Base-by-base conservation (phyloP, 2,888 invertebrate species). In the Torymus aiolomorphi region DNA sequence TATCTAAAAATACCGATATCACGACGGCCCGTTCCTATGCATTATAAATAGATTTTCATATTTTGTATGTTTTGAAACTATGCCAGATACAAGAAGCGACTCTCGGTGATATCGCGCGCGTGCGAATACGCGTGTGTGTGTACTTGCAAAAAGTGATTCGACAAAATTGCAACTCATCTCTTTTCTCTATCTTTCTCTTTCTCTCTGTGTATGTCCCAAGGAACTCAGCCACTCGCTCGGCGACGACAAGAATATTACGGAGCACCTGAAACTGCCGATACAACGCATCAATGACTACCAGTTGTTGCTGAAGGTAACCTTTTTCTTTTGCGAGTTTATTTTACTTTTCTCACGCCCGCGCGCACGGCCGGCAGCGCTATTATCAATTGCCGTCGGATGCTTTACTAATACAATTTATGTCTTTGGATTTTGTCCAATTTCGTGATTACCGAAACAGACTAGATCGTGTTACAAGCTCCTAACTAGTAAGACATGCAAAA, bases 221-320 rank as follows among this genome's bases (percentile, higher is more conserved):
- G 95, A 95, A 90, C 93, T 96, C 92, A 95, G 96, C 91, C 94
- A 95, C 88, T 94, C 94, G 89, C 94, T 96, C 88, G 94, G 95
- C 88, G 97, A 97, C 94, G 97, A 97, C 91, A 97, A 97, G 92
- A 95, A 94, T 86, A 93, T 97, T 87, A 93, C 95, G 87, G 97
- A 97, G 91, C 97, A 98, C 92, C 93, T 98, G 86, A 96, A 97
- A 92, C 94, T 97, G 87, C 97, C 98, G 86, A 96, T 97, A 89
- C 97, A 97, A 92, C 94, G 98, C 90, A 97, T 98, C 91, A 97
- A 97, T 94, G 97, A 98, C 93, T 98, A 98, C 91, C 97, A 97
- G 92, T 95, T 97, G 87, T 94, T 98, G 82, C 93, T 98, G 85
- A 97, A 97, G 96, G 98, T 97, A 91, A 91, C 13, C 42, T 42